Base-by-base conservation (phyloP, 2,113 vertebrate genomes). In the Corythornis cristatus region DNA sequence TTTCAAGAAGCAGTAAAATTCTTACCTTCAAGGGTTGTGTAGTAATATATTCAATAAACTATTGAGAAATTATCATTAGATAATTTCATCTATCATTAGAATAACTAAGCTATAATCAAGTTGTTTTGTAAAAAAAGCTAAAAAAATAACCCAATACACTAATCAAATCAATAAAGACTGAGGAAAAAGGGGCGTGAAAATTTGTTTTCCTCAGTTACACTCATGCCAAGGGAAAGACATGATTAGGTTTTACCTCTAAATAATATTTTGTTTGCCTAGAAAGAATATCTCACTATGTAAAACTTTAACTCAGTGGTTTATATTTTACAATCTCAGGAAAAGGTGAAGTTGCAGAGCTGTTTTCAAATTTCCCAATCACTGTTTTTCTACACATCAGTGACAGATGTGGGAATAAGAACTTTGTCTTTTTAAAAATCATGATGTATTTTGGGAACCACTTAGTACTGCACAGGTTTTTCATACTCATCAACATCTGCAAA, bases 1-100 rank as follows among this genome's bases (percentile, higher is more conserved):
- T 94, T 91, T 89, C 67, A 93, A 96, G 94, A 76, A 95, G 93
- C 83, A 95, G 79, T 61, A 67, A 76, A 93, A 50, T 26, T 56
- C 81, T 86, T 57, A 50, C 87, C 75, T 83, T 75, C 54, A 87
- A 86, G 51, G 53, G 83, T 67, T 93, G 94, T 89, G 60, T n/a
- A 83, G 90, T 77, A 83, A 80, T 83, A 74, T n/a, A 37, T 76
- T 88, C 64, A 94, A 80, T 89, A 88, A 96, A 58, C 23, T 64
- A 37, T 46, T 95, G 68, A 92, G 90, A 96, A 97, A 88, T 60
- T 88, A 93, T 68, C 25, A 84, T 81, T 93, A 92, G 67, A 61
- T 76, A 73, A 84, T 92, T 93, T 85, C 45, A 70, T 20, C 43
- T 64, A 46, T 37, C 51, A 75, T 33, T 89, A 84, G 77, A 94